Evolutionary conservation across 2,888 invertebrate genomes (phyloP).

Genomic region (Chironomus tentans): DNA sequence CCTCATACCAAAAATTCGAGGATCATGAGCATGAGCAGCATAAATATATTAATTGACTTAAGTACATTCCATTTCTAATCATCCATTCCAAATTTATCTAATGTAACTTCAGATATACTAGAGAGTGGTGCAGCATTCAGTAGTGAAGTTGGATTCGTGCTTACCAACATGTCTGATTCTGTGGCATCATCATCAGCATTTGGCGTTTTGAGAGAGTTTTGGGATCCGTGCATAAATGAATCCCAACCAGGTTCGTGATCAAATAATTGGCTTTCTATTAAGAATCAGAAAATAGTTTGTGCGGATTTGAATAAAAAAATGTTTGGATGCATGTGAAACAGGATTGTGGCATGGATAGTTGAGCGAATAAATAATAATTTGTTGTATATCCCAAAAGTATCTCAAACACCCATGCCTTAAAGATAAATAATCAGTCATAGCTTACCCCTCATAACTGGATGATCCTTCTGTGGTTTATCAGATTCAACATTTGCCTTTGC

Average conservation of each 20-base stretch:
- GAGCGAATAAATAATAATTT: no score
- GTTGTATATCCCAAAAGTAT: no score
- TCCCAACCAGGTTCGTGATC: conserved; percentile 51
- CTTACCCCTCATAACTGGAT: conserved; percentile 14
- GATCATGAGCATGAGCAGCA: no score
- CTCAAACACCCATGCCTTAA: background rate
- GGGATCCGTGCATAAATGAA: conserved; percentile 32
- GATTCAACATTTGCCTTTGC: conserved; percentile 27
- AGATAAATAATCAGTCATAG: background rate
- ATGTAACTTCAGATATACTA: conserved; percentile 47
- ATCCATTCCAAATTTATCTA: conserved; percentile 31
- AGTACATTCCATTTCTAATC: background rate
- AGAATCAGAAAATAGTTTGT: background rate
- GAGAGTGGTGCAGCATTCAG: conserved; percentile 43
- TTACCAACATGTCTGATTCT: conserved; percentile 35
- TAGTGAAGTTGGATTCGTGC: conserved; percentile 32
- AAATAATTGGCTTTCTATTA: conserved; percentile 44
- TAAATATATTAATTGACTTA: no score
- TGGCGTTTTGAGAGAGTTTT: conserved; percentile 33
- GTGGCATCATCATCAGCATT: conserved; percentile 39
- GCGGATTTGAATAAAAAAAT: background rate
- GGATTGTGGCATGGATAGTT: no score
- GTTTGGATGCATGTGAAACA: background rate
- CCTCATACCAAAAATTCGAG: no score
- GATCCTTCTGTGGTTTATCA: conserved; percentile 1